Evolutionary conservation across 1,140 invertebrate species (phyloP).

Genomic region (Drosophila bifasciata): DNA sequence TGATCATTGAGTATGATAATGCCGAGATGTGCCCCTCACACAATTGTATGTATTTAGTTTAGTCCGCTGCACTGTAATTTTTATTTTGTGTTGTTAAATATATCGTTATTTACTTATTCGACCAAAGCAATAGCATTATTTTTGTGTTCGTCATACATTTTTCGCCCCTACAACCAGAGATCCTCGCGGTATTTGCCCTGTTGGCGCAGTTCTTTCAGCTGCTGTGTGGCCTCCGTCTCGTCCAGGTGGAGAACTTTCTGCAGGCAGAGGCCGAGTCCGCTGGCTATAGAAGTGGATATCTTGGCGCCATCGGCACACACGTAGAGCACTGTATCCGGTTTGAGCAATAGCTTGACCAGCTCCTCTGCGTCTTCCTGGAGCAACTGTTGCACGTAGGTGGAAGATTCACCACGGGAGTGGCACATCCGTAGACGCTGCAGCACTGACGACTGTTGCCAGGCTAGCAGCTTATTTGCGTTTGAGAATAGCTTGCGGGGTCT

Average conservation of each 20-base stretch:
- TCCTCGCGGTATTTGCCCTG: constrained; percentile 85
- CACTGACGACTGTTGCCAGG: constrained; percentile 84
- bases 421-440: constrained; percentile 86
- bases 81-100: constrained; percentile 83
- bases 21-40: constrained; percentile 23
- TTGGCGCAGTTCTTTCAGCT: constrained; percentile 83
- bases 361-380: constrained; percentile 85
- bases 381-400: constrained; percentile 87
- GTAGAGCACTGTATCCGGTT: constrained; percentile 86
- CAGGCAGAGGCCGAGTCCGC: constrained; percentile 86
- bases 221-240: constrained; percentile 78
- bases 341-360: constrained; percentile 86
- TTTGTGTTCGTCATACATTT: neutral
- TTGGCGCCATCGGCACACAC: constrained; percentile 91
- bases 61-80: constrained; percentile 74
- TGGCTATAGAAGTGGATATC: constrained; percentile 89
- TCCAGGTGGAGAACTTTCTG: constrained; percentile 81
- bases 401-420: constrained; percentile 86
- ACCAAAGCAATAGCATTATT: constrained; percentile 50
- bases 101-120: constrained; percentile 82
- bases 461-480: constrained; percentile 50
- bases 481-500: constrained; percentile 86
- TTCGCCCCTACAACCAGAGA: constrained; percentile 84
- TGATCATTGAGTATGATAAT: constrained; percentile 23
- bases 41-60: constrained; percentile 77